These are phyloP conservation scores for Pherbina coryleti DNA, from an alignment of 2,888 invertebrate species.

Conservation along the genomic window DNA sequence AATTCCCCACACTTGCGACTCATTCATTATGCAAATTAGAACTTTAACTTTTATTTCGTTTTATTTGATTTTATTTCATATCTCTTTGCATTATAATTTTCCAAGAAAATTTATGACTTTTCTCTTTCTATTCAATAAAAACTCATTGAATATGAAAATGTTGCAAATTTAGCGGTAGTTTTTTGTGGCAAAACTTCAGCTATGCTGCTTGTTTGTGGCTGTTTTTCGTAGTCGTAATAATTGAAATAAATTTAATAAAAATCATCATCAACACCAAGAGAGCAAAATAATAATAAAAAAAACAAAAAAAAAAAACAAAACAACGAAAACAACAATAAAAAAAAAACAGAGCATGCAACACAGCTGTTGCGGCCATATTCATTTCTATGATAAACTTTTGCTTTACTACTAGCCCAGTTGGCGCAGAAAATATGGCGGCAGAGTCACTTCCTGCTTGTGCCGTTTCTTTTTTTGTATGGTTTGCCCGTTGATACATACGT, in stretches of 20 bases:
- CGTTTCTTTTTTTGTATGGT: no score
- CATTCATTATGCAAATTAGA: no score
- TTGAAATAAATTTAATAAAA: not conserved
- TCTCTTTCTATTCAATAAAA: no score
- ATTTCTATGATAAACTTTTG: not conserved
- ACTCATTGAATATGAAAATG: no score
- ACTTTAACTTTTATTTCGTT: no score
- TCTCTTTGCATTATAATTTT: no score
- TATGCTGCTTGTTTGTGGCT: not conserved
- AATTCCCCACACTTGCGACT: no score
- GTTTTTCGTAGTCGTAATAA: not conserved
- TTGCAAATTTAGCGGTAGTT: not conserved
- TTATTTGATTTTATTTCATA: no score
- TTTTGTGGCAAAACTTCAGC: not conserved
- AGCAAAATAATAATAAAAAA: not conserved
- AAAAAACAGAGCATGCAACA: not conserved
- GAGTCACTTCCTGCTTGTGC: not conserved
- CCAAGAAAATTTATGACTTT: no score
- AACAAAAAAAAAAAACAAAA: not conserved
- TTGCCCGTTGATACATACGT: no score
- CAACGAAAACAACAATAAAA: not conserved
- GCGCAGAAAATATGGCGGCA: slow-evolving; percentile 4
- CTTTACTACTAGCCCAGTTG: not conserved
- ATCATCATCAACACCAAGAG: not conserved
- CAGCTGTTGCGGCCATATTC: not conserved